phyloP scores from a whole-genome alignment of 2,113 vertebrate genomes.

The Pycnonotus jocosus region DNA sequence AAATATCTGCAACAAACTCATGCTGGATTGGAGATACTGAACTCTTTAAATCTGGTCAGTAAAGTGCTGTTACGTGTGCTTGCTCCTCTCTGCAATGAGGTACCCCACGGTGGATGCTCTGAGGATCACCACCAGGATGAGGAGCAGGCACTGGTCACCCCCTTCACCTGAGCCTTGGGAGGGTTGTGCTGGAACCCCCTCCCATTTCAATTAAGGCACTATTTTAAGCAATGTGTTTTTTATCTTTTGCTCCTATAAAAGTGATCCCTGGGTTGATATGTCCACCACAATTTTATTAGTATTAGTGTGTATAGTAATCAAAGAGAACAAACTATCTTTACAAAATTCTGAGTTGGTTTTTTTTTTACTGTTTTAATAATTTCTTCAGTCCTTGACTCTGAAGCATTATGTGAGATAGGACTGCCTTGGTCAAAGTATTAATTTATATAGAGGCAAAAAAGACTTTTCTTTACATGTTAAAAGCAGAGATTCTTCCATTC shows the following conservation, averaged over 20 bases:
- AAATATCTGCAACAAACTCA: neutral
- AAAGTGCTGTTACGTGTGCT: fast-evolving
- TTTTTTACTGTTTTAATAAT: neutral
- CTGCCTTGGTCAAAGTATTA: neutral
- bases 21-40: neutral
- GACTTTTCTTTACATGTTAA: neutral
- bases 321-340: neutral
- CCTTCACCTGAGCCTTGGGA: fast-evolving
- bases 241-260: neutral
- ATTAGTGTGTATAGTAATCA: neutral
- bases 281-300: neutral
- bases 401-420: neutral
- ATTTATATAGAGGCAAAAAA: neutral
- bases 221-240: neutral
- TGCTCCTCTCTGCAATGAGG: neutral
- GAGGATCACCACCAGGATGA: fast-evolving
- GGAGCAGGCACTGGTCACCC: neutral
- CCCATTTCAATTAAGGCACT: neutral
- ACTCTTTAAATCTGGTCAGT: neutral
- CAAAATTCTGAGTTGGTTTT: neutral
- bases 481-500: neutral
- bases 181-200: neutral
- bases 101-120: fast-evolving
- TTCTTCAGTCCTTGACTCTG: neutral
- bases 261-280: neutral